Conservation (phyloP, 2,888 invertebrate species). For the Galerucella calmariensis region DNA sequence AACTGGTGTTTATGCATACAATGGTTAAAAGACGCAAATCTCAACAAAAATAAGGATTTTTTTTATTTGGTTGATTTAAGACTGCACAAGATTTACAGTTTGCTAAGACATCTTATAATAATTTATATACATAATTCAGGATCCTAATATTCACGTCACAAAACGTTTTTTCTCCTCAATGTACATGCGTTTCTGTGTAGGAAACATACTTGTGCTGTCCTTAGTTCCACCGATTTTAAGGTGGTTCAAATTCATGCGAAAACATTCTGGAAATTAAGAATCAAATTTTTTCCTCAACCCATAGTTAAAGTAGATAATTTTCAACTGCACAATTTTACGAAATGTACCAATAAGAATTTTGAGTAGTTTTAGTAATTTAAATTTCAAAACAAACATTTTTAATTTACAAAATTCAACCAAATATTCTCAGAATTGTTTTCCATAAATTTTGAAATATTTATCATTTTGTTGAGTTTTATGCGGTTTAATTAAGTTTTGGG, state of each 20-base stretch:
- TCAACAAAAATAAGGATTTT: not conserved
- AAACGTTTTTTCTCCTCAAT: not conserved
- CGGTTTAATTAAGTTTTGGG: not conserved
- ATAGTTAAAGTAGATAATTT: no score
- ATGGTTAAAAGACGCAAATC: not conserved
- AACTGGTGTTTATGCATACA: not conserved
- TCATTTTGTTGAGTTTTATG: not conserved
- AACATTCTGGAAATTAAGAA: not conserved
- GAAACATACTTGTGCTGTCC: not conserved
- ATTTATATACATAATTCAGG: no score
- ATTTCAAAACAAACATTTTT: no score
- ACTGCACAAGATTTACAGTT: not conserved
- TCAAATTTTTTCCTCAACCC: not conserved
- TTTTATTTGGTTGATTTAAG: not conserved
- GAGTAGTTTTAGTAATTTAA: no score
- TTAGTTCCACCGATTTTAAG: not conserved
- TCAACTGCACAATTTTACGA: no score
- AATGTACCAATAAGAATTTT: no score
- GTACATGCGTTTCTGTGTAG: not conserved
- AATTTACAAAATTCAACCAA: no score
- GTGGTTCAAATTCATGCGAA: not conserved
- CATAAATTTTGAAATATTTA: not conserved
- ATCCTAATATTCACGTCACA: no score
- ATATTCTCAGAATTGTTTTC: not conserved
- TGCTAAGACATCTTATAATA: not conserved